Evolutionary conservation across 2,797 vertebrate genomes (phyloP).

Genomic region (Hipposideros larvatus): DNA sequence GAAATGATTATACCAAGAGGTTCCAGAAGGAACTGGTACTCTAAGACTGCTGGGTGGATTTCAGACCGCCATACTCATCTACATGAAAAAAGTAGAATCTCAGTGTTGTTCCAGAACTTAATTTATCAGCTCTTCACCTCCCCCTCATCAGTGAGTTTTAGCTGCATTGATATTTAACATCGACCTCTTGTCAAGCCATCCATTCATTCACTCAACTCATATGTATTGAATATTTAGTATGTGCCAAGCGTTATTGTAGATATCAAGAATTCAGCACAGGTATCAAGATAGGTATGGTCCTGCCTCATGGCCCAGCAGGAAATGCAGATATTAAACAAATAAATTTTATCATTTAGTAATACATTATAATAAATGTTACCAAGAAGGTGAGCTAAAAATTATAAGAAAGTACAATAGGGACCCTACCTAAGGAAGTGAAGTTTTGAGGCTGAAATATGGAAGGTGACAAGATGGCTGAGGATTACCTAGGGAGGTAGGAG

Average conservation of each 20-base stretch:
- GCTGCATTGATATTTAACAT: background rate
- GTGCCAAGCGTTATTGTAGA: background rate
- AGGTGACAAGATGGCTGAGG: background rate
- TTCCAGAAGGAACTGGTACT: background rate
- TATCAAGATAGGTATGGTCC: background rate
- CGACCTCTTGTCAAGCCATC: background rate
- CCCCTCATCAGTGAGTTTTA: conserved; percentile 8
- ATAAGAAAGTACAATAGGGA: background rate
- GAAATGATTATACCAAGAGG: background rate
- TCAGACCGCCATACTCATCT: background rate
- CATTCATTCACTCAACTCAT: background rate
- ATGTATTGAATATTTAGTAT: background rate
- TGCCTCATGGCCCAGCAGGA: background rate
- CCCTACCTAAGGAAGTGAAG: background rate
- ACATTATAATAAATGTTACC: background rate
- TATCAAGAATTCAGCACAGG: background rate
- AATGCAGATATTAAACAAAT: background rate
- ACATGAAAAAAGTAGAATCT: background rate
- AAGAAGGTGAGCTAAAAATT: background rate
- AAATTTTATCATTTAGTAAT: background rate
- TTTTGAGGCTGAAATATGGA: background rate
- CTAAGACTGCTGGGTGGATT: background rate
- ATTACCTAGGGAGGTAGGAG: background rate
- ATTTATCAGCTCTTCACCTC: background rate
- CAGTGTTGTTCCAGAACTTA: background rate